Evolutionary conservation across 2,888 invertebrate genomes (phyloP), one percentile per base, ranked within the genome.

Genomic region (Drosophila multiciliata): DNA sequence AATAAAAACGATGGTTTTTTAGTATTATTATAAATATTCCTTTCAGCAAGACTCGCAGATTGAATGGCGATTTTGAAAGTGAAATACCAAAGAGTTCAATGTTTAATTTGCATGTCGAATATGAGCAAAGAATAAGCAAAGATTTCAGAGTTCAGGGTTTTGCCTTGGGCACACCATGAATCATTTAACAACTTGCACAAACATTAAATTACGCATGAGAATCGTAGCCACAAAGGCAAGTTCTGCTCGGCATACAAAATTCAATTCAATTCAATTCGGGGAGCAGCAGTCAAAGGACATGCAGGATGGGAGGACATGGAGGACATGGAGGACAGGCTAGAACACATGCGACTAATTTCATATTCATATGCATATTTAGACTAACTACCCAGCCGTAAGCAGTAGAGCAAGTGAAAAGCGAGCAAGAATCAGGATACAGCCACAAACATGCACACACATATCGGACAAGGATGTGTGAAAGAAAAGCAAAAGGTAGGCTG

Each of bases 301-400:
- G 40, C 12, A 50, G 23, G 29, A 35, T 55, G 60, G 12, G 36
- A 57, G 36, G 52, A 52, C 48, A 45, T 48, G 54, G 55, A 63
- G 26, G 15, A 26, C n/a, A 20, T 48, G 54, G 55, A 63, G 26
- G 15, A 26, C n/a, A 20, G 62, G 55, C 75, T 62, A 63, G 74
- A 84, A 78, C 86, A 82, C 86, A 83, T 86, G 86, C 86, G 83
- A 88, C 83, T 83, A 83, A 83, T 83, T 83, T 83, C 86, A 83
- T 83, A 83, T 83, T 83, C 88, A 83, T 83, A 83, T 83, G 83
- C 86, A 83, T 83, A 83, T 88, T 83, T 85, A 83, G 86, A 83
- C 86, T 78, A 86, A 83, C 83, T 87, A 82, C 77, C 83, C 52
- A 66, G 74, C 64, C 75, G 38, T 62, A 59, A 68, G 63, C 78